These are phyloP conservation scores for cattle (Bos taurus) DNA, from an alignment of 2,113 vertebrate genomes.

Conservation along the genomic window DNA sequence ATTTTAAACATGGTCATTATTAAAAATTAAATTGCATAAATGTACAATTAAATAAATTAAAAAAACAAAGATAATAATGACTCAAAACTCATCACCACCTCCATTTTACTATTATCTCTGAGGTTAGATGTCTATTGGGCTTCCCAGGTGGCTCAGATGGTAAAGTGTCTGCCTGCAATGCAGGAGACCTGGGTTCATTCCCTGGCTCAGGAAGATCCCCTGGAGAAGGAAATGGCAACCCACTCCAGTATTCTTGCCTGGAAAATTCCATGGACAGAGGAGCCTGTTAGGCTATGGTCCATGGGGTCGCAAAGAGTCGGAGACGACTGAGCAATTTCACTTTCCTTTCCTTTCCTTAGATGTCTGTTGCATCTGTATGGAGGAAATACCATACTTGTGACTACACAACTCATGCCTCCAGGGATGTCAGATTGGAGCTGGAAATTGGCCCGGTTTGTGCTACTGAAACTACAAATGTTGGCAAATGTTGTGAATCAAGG, in stretches of 20 bases:
- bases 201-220: not conserved
- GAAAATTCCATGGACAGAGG: not conserved
- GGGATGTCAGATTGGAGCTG: not conserved
- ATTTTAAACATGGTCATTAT: not conserved
- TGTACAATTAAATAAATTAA: not conserved
- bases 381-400: too few relatives aligned
- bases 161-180: not conserved
- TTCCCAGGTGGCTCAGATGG: not conserved
- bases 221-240: not conserved
- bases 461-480: not conserved
- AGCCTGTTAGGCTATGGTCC: not conserved
- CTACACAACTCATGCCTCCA: not conserved
- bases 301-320: not conserved
- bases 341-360: not conserved
- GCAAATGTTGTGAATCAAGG: not conserved
- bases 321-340: not conserved
- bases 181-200: fast-evolving
- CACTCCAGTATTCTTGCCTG: not conserved
- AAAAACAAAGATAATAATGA: not conserved
- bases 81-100: not conserved
- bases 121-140: not conserved
- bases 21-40: not conserved
- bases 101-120: not conserved
- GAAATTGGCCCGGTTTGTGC: not conserved
- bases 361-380: not conserved